Conservation (phyloP, 2,888 invertebrate species). For the Scaptomyza polygonia region DNA sequence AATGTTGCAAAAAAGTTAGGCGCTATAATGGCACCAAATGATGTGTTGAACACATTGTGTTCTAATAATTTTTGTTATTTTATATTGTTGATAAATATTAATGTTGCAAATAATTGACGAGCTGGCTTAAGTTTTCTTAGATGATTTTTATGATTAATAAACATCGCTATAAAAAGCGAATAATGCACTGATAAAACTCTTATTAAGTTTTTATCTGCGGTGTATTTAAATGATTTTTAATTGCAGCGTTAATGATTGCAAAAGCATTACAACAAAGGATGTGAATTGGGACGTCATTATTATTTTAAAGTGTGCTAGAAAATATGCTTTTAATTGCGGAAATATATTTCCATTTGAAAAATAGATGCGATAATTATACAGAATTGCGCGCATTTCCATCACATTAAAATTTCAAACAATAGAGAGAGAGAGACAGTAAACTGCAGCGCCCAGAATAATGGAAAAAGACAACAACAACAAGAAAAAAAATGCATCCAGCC, state of each 20-base stretch:
- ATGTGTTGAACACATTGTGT: no score
- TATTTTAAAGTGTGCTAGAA: conserved; percentile 65
- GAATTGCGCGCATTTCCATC: conserved; percentile 70
- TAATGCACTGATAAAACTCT: no score
- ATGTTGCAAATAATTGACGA: no score
- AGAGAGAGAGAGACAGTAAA: conserved; percentile 53
- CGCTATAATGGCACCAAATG: no score
- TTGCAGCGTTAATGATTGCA: conserved; percentile 49
- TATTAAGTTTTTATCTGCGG: no score
- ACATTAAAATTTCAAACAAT: conserved; percentile 73
- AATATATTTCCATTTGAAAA: conserved; percentile 61
- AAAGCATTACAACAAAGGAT: conserved; percentile 41
- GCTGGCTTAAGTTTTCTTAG: no score
- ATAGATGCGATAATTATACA: conserved; percentile 67
- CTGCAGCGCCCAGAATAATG: conserved; percentile 58
- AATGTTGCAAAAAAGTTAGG: no score
- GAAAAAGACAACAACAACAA: conserved; percentile 1
- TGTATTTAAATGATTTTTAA: conserved; percentile 31
- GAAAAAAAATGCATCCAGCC: not conserved
- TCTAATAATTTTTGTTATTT: no score
- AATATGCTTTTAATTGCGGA: conserved; percentile 73
- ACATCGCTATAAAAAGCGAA: no score
- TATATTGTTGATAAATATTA: no score
- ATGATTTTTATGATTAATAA: no score
- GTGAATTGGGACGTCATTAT: conserved; percentile 37